Conservation (phyloP, 2,888 invertebrate species). For the Drosophila setosimentum region DNA sequence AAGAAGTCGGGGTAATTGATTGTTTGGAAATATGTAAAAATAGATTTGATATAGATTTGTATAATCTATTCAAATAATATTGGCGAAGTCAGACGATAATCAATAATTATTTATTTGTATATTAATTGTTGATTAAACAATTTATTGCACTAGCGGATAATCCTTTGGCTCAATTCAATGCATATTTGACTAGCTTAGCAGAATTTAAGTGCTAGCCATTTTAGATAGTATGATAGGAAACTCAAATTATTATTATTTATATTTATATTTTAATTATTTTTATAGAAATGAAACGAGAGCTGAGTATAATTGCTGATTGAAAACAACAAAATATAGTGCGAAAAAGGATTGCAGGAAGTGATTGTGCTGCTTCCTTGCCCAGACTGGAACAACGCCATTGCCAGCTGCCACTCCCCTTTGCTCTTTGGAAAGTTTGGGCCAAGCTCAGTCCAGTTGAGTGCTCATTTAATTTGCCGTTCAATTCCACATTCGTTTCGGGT, state of each 20-base stretch:
- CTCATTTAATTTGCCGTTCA: conserved; percentile 83
- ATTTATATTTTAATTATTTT: too few species aligned
- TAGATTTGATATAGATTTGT: too few species aligned
- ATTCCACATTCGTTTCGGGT: conserved; percentile 81
- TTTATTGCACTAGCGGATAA: too few species aligned
- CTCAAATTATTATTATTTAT: background rate
- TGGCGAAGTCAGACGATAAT: too few species aligned
- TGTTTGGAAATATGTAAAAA: too few species aligned
- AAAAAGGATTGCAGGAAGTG: background rate
- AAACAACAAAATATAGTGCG: background rate
- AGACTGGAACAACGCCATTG: background rate
- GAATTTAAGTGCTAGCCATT: fast-evolving
- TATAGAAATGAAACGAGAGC: background rate
- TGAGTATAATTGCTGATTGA: background rate
- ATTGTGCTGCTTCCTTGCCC: background rate
- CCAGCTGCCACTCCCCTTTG: background rate
- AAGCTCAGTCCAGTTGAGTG: conserved; percentile 36
- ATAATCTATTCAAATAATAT: too few species aligned
- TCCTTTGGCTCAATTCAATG: background rate
- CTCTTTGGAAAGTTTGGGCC: background rate
- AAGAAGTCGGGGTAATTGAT: too few species aligned
- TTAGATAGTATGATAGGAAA: too few species aligned
- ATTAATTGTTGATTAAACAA: too few species aligned
- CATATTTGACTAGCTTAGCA: background rate
- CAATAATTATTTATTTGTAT: background rate